A percentile compares a stretch with the other conserved stretches of the same genome.
These are phyloP conservation scores for Oreochromis spilurus DNA, from an alignment of 2,113 vertebrate species.

Conservation along the genomic window DNA sequence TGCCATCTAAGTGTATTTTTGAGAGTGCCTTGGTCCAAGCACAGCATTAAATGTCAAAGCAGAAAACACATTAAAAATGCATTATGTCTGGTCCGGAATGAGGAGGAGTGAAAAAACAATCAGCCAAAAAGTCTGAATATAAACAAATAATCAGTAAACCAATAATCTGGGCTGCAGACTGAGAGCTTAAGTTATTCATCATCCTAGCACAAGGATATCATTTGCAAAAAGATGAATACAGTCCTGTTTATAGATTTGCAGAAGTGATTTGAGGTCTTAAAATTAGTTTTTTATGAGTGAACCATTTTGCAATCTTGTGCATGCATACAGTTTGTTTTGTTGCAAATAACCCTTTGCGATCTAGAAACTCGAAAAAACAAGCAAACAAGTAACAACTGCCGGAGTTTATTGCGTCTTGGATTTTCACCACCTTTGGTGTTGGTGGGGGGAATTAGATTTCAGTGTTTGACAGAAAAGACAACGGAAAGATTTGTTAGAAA, in stretches of 20 bases:
- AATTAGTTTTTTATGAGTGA: conserved; percentile 23
- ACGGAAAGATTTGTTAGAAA: not conserved
- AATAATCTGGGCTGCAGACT: conserved; percentile 28
- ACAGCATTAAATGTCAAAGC: conserved; percentile 34
- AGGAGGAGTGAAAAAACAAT: conserved; percentile 52
- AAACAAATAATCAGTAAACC: conserved; percentile 59
- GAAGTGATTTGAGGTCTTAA: conserved; percentile 17
- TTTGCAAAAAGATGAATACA: conserved; percentile 30
- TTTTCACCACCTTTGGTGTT: not conserved
- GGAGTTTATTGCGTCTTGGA: not conserved
- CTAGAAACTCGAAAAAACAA: not conserved
- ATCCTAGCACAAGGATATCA: conserved; percentile 29
- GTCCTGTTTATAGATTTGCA: conserved; percentile 14
- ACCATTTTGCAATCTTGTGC: not conserved
- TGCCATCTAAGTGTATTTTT: conserved; percentile 1
- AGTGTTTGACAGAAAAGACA: not conserved
- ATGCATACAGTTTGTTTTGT: not conserved
- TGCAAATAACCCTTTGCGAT: not conserved
- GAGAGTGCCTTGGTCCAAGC: conserved; percentile 28
- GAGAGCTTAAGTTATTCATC: conserved; percentile 36
- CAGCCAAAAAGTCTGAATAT: conserved; percentile 18
- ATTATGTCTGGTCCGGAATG: conserved; percentile 29
- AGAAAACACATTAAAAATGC: conserved; percentile 58
- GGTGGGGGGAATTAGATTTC: not conserved
- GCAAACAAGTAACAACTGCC: not conserved